Conservation (phyloP, 2,113 vertebrate species). For the Jacana jacana region DNA sequence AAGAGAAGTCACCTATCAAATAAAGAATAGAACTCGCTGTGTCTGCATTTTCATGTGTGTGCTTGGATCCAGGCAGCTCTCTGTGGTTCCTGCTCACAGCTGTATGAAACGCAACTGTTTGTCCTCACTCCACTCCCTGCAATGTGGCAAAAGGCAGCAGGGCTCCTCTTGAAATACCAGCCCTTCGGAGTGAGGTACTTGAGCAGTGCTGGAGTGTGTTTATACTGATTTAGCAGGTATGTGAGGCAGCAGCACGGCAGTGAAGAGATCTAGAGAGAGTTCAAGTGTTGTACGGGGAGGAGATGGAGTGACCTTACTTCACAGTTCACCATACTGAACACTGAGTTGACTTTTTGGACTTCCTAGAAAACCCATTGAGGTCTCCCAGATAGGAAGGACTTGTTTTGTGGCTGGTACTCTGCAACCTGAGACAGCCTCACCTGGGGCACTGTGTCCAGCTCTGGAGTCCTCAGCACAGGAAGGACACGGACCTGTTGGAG, state of each 20-base stretch:
- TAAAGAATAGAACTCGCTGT: neutral
- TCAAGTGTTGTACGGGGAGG: neutral
- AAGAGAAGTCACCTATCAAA: neutral
- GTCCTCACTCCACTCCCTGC: neutral
- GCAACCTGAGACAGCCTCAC: neutral
- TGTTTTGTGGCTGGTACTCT: neutral
- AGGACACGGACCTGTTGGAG: too few species aligned
- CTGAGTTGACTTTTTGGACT: neutral
- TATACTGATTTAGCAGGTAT: constrained; percentile 55
- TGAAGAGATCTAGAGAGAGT: neutral
- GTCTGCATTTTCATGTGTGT: neutral
- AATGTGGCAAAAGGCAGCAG: neutral
- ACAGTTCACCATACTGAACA: neutral
- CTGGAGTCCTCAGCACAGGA: too few species aligned
- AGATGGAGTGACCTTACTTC: neutral
- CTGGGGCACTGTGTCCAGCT: too few species aligned
- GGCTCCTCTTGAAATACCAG: constrained; percentile 44
- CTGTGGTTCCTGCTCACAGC: neutral
- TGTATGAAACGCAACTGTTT: neutral
- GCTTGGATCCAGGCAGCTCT: neutral
- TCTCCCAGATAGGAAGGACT: neutral
- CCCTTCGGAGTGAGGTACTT: neutral
- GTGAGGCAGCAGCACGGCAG: neutral
- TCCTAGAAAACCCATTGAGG: neutral
- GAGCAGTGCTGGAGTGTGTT: constrained; percentile 25